Percentiles rank a stretch among this genome's conserved stretches.
Conservation (phyloP, 2,797 vertebrate genomes). For the Rhynchonycteris naso region DNA sequence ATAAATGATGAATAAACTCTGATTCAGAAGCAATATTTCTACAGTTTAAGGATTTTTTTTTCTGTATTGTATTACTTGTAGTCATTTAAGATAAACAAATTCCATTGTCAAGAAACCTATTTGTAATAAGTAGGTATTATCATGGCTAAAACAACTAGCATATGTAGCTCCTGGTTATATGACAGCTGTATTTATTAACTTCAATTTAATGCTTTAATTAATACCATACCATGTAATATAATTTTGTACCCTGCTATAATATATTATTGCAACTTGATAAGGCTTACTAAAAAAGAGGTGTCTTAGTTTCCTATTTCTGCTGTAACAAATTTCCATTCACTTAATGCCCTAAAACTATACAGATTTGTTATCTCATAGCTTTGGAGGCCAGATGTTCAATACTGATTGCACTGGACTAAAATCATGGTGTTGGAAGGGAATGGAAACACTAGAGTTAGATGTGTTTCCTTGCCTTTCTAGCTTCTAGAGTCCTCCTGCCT, state of each 20-base stretch:
- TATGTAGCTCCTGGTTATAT: not conserved
- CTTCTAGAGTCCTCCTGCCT: not conserved
- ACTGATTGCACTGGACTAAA: not conserved
- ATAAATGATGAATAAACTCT: not conserved
- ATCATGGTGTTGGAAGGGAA: not conserved
- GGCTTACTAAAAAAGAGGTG: not conserved
- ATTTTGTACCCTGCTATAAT: not conserved
- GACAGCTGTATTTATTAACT: not conserved
- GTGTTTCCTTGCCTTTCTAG: not conserved
- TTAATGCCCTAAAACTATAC: not conserved
- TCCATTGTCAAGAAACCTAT: not conserved
- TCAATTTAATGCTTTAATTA: not conserved
- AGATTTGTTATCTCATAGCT: not conserved
- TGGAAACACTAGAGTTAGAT: not conserved
- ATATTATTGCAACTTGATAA: slow-evolving; percentile 13
- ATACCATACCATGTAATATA: not conserved
- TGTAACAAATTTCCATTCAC: not conserved
- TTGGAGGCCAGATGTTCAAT: not conserved
- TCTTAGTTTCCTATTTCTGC: not conserved
- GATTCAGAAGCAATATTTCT: not conserved
- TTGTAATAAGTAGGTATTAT: not conserved
- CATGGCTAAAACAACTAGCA: not conserved
- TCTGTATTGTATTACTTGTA: not conserved
- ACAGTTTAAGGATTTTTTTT: not conserved
- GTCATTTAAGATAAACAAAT: not conserved